phyloP scores from a whole-genome alignment of 2,113 vertebrate genomes.

The zebrafish (Danio rerio) region GRCz12tu NC_133193.1:19996501-19997000 shows the following conservation, averaged over 20 bases:
- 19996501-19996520: conserved; percentile 65
- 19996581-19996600: conserved; percentile 31
- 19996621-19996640: background rate
- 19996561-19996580: conserved; percentile 31
- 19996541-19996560: conserved; percentile 43
- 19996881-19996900: conserved; percentile 7
- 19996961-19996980: background rate
- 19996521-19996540: conserved; percentile 57
- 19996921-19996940: background rate
- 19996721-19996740: conserved; percentile 52
- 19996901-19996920: conserved; percentile 26
- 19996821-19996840: background rate
- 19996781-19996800: background rate
- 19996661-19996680: conserved; percentile 62
- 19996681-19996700: conserved; percentile 56
- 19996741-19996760: conserved; percentile 26
- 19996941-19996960: background rate
- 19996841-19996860: background rate
- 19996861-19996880: background rate
- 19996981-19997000: background rate
- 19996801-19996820: background rate
- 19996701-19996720: conserved; percentile 20
- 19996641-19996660: conserved; percentile 44
- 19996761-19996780: background rate
- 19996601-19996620: background rate